Evolutionary conservation across 1,140 invertebrate species (phyloP), one percentile per base, ranked within the genome.

Genomic region (Drosophila parvula): DNA sequence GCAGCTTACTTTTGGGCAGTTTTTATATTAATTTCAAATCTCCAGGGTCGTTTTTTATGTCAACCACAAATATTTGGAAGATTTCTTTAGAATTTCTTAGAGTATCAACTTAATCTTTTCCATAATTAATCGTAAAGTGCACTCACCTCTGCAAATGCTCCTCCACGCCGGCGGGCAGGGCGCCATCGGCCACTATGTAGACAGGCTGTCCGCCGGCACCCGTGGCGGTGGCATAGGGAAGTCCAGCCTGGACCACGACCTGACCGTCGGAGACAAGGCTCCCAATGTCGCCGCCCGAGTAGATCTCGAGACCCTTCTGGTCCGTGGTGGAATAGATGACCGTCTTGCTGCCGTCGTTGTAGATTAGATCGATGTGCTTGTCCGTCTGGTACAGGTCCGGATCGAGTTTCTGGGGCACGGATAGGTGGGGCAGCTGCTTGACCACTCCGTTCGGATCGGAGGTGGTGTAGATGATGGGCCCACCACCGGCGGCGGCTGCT

Each of bases 301-400:
- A 91, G 64, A 94, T 92, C 83, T 92, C 83, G 45, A 93, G 70
- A 36, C 92, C 91, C 91, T 93, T 92, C 74, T 93, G 93, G 64
- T 93, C 93, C 22, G 92, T 92, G 41, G 95, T 96, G 14, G 96
- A 96, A 79, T 96, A 96, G 85, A 96, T 96, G 27, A 96, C 95
- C 0, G 95, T 96, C 85, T 96, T 96, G 84, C 96, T 96, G 30
- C 96, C 96, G 76, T 96, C 96, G 84, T 96, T 96, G 91, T 96
- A 96, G 78, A 96, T 96, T 59, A 96, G 92, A 92, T 96, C 96
- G 79, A 96, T 96, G 67, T 91, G 90, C 50, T 91, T 91, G 60
- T 91, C 90, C 36, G 81, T 61, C 47, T 89, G 86, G 63, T 91
- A 91, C 8, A 91, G 56, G 12, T 91, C 90, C 34, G 90, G 84